These are phyloP conservation scores for Lycopodina hypogea DNA, from an alignment of 37 sponge, comb jelly and placozoan species.

Conservation along the genomic window DNA sequence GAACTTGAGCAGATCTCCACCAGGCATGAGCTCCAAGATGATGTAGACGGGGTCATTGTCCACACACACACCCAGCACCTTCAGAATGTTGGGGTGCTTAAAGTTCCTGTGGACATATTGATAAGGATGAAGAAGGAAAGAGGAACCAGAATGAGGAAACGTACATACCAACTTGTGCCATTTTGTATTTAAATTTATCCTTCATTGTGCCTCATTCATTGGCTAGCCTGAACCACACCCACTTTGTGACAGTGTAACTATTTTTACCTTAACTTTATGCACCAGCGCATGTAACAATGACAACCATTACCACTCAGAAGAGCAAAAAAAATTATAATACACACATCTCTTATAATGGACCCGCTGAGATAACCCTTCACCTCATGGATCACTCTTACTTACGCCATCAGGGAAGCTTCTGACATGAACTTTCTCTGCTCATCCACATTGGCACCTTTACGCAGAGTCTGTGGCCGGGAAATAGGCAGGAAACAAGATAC, in stretches of 20 bases:
- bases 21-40: conserved; percentile 87
- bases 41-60: conserved; percentile 80
- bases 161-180: too few species aligned
- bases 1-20: conserved; percentile 77
- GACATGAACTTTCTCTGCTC: conserved; percentile 69
- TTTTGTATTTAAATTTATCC: too few species aligned
- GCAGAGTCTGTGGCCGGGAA: conserved; percentile 32
- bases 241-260: too few species aligned
- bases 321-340: neutral
- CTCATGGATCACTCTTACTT: neutral
- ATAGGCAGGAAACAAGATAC: too few species aligned
- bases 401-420: conserved; percentile 81
- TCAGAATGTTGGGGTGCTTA: conserved; percentile 73
- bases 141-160: neutral
- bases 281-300: too few species aligned
- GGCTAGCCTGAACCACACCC: too few species aligned
- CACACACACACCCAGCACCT: conserved; percentile 73
- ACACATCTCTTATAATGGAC: neutral
- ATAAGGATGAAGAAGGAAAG: neutral
- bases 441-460: conserved; percentile 58
- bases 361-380: neutral
- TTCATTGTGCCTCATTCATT: too few species aligned
- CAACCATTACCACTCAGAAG: too few species aligned
- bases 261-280: too few species aligned
- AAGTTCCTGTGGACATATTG: conserved; percentile 52